phyloP scores from a whole-genome alignment of 2,113 vertebrate species.

The Sinocyclocheilus anophthalmus region DNA sequence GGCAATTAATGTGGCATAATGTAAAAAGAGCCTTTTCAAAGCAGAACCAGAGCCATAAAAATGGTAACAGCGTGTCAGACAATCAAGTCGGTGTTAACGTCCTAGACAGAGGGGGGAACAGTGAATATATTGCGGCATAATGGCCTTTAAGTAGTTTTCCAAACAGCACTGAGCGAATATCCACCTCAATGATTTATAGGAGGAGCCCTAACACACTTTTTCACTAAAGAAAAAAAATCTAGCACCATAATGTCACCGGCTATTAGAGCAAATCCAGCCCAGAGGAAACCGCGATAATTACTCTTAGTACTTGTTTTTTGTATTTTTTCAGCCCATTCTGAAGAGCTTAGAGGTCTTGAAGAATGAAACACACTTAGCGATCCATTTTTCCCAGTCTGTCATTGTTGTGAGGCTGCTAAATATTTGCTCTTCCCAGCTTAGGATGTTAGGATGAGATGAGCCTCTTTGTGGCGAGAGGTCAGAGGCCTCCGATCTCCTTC shows the following conservation, averaged over 20 bases:
- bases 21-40: constrained; percentile 39
- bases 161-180: constrained; percentile 29
- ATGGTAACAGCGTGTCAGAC: constrained; percentile 48
- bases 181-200: constrained; percentile 29
- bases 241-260: background rate
- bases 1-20: background rate
- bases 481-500: constrained; percentile 66
- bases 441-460: constrained; percentile 72
- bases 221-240: background rate
- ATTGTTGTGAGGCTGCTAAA: constrained; percentile 84
- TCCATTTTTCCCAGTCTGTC: constrained; percentile 74
- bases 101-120: background rate
- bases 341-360: constrained; percentile 42
- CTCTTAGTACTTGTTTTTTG: constrained; percentile 13
- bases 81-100: constrained; percentile 36
- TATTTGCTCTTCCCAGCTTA: constrained; percentile 91
- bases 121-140: constrained; percentile 25
- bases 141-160: constrained; percentile 47
- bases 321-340: background rate
- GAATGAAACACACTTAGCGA: constrained; percentile 68
- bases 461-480: constrained; percentile 77
- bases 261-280: background rate
- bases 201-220: constrained; percentile 18
- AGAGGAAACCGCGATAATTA: constrained; percentile 17
- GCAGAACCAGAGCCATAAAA: constrained; percentile 52